Conservation (phyloP, 2,113 vertebrate genomes). For the Campylomormyrus numenius region DNA sequence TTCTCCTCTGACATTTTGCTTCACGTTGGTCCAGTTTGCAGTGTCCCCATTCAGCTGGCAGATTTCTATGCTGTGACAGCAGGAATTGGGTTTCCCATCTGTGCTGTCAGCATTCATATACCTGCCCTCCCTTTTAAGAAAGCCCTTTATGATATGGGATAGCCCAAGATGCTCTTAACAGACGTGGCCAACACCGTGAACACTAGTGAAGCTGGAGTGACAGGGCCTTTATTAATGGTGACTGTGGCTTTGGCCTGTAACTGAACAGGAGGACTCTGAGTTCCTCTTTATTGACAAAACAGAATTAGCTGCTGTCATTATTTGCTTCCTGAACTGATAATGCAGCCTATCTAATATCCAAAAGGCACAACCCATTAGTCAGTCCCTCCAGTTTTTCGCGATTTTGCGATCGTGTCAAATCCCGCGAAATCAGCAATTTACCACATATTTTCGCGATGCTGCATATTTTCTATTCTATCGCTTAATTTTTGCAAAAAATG, state of each 20-base stretch:
- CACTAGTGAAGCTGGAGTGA: not conserved
- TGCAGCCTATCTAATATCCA: not conserved
- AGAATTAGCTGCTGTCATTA: not conserved
- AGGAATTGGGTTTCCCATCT: not conserved
- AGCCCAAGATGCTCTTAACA: not conserved
- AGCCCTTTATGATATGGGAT: not conserved
- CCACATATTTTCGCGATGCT: no score
- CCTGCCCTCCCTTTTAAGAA: not conserved
- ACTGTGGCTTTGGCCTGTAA: not conserved
- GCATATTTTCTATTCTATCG: no score
- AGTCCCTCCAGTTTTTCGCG: no score
- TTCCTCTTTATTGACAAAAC: slow-evolving; percentile 8
- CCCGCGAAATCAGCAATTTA: no score
- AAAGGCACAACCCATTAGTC: not conserved
- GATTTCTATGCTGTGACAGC: not conserved
- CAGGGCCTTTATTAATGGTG: not conserved
- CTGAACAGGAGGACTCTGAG: not conserved
- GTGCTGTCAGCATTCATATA: not conserved
- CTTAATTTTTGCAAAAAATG: no score
- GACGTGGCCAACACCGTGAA: not conserved
- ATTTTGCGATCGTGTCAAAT: no score
- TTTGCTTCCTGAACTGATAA: not conserved
- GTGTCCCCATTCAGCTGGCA: not conserved
- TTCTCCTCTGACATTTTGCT: not conserved
- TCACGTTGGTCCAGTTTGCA: not conserved